Percentiles rank a stretch among this genome's conserved stretches.
Conservation (phyloP, 1,140 invertebrate genomes). For the Hycleus phaleratus region DNA sequence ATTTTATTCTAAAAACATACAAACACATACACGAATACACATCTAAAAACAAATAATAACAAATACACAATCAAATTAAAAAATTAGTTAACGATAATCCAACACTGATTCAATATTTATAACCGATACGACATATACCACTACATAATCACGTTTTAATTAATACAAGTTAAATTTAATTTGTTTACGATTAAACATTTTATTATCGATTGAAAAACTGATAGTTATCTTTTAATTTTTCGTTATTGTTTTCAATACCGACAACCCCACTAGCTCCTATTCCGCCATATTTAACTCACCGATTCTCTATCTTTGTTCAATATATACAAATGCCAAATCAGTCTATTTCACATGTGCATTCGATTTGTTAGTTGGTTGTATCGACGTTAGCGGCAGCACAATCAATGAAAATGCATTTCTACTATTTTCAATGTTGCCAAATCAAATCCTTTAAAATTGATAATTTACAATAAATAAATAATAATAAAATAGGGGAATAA, state of each 20-base stretch:
- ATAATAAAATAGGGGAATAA: no score
- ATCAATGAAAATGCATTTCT: neutral
- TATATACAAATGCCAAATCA: conserved; percentile 6
- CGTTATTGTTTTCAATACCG: neutral
- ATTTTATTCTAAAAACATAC: conserved; percentile 11
- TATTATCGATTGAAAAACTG: conserved; percentile 15
- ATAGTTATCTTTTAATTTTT: no score
- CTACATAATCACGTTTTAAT: conserved; percentile 12
- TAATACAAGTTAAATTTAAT: neutral
- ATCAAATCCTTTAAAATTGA: neutral
- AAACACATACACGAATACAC: conserved; percentile 9
- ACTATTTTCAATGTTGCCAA: neutral
- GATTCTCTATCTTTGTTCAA: conserved; percentile 8
- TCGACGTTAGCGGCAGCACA: conserved; percentile 3
- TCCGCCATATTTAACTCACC: conserved; percentile 31
- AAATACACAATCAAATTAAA: conserved; percentile 17
- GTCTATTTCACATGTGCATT: conserved; percentile 18
- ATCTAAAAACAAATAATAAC: conserved; percentile 1
- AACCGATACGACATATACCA: neutral
- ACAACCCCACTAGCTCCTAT: conserved; percentile 26
- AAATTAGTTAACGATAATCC: conserved; percentile 8
- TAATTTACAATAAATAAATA: neutral
- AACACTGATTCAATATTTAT: no score
- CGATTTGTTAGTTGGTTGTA: conserved; percentile 7
- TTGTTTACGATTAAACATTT: conserved; percentile 16